Conservation (phyloP, 2,888 invertebrate genomes). For the Cyclophora punctaria region DNA sequence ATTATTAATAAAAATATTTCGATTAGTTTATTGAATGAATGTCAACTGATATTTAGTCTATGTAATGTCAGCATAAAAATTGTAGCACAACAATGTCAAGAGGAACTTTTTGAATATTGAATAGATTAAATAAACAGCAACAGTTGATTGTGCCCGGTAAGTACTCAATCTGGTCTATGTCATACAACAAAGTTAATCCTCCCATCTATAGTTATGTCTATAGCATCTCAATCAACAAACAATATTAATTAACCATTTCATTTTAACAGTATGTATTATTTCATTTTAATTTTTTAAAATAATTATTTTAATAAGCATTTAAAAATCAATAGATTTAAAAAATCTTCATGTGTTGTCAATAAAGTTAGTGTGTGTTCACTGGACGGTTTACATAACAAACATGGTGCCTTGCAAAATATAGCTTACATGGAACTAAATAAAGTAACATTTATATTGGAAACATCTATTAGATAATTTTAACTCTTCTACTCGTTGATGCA, state of each 20-base stretch:
- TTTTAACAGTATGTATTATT: too few relatives aligned
- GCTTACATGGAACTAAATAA: conserved; percentile 38
- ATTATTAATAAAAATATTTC: neutral
- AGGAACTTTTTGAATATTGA: conserved; percentile 46
- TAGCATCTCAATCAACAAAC: conserved; percentile 19
- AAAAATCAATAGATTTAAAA: conserved; percentile 7
- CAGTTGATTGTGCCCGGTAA: neutral
- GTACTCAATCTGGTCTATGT: conserved; percentile 4
- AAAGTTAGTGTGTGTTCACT: conserved; percentile 49
- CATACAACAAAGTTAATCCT: conserved; percentile 10
- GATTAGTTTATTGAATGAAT: neutral
- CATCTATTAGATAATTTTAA: conserved; percentile 31
- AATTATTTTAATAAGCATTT: conserved; percentile 5
- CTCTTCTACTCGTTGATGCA: conserved; percentile 56
- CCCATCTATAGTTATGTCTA: conserved; percentile 25
- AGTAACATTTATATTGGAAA: conserved; percentile 32
- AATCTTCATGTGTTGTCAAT: conserved; percentile 29
- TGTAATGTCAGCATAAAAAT: conserved; percentile 26
- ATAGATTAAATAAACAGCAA: neutral
- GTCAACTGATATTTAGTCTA: conserved; percentile 13
- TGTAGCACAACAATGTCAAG: conserved; percentile 48
- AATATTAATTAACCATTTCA: conserved; percentile 6
- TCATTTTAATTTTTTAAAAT: neutral
- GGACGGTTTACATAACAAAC: conserved; percentile 66
- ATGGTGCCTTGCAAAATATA: conserved; percentile 46